Evolutionary conservation across 2,113 vertebrate species (phyloP).

Genomic region (Craseonycteris thonglongyai): DNA sequence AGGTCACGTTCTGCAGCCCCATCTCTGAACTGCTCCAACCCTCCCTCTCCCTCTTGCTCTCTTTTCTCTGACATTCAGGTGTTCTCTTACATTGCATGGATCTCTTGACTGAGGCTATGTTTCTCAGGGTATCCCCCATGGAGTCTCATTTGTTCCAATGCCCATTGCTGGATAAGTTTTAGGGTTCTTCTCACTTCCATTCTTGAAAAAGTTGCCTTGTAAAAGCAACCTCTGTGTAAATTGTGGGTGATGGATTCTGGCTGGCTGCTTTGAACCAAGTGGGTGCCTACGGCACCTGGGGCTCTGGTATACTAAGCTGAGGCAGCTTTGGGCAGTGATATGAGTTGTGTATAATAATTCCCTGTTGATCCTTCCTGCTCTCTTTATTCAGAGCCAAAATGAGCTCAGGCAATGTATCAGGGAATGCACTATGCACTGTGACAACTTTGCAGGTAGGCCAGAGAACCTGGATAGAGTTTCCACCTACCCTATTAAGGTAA

Average conservation of each 20-base stretch:
- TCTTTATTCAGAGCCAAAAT: neutral
- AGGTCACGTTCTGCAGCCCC: too few relatives aligned
- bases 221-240: neutral
- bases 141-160: too few relatives aligned
- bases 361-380: neutral
- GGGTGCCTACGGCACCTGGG: neutral
- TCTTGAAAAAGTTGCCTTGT: neutral
- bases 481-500: neutral
- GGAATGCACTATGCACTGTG: neutral
- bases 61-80: too few relatives aligned
- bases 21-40: too few relatives aligned
- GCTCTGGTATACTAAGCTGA: neutral
- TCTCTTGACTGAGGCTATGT: too few relatives aligned
- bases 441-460: neutral
- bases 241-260: neutral
- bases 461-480: neutral
- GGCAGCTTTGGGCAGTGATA: neutral
- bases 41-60: too few relatives aligned
- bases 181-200: too few relatives aligned
- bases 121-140: too few relatives aligned
- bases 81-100: too few relatives aligned
- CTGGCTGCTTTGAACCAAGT: neutral
- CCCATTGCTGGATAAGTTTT: too few relatives aligned
- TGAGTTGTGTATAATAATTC: neutral
- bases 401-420: neutral